phyloP scores from a whole-genome alignment of 2,797 vertebrate genomes.

The Diceros bicornis region DNA sequence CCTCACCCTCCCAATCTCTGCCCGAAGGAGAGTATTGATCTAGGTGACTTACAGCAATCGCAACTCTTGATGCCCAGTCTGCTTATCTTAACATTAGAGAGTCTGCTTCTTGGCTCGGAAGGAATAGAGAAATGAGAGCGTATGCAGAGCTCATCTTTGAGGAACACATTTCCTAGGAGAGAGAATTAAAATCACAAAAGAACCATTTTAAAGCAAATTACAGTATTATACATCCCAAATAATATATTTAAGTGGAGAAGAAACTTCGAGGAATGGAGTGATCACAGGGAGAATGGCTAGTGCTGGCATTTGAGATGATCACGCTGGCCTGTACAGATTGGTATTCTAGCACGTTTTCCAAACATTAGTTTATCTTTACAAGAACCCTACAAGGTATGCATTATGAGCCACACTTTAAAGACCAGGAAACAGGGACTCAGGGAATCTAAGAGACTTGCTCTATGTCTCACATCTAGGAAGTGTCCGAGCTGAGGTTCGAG shows the following conservation, averaged over 20 bases:
- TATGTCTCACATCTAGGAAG: background rate
- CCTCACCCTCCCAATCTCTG: too few species aligned
- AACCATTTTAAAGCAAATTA: background rate
- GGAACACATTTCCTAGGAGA: background rate
- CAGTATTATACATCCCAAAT: background rate
- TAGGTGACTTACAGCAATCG: background rate
- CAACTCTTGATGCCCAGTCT: background rate
- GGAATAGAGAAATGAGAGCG: background rate
- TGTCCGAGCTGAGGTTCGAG: background rate
- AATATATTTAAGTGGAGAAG: background rate
- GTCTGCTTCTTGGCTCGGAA: background rate
- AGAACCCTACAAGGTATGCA: background rate
- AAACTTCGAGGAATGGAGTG: background rate
- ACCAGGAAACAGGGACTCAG: background rate
- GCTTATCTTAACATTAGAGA: background rate
- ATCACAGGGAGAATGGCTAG: background rate
- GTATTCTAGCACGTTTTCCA: background rate
- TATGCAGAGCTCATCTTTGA: background rate
- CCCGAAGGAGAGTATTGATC: background rate
- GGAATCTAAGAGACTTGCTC: background rate
- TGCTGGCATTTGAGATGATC: background rate
- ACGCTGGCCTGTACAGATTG: background rate
- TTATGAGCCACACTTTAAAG: background rate
- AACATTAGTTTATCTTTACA: background rate
- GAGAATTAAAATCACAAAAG: constrained; percentile 56